Percentiles rank a stretch among this genome's conserved stretches.
These are phyloP conservation scores for Aegypius monachus DNA, from an alignment of 2,113 vertebrate genomes.

Conservation along the genomic window DNA sequence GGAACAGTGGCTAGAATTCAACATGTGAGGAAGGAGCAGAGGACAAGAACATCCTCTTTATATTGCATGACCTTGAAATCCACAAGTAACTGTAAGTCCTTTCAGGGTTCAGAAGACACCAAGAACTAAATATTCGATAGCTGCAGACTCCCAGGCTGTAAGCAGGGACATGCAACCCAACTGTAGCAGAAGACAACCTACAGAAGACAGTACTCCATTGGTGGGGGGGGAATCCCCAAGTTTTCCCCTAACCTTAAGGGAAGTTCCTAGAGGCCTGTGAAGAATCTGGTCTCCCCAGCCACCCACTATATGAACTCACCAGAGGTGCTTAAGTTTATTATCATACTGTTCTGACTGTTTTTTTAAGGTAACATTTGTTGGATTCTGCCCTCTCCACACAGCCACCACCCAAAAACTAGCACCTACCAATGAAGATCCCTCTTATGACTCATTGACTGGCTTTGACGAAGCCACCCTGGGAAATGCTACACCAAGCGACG, in stretches of 20 bases:
- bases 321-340: background rate
- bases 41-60: background rate
- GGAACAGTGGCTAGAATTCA: background rate
- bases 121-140: fast-evolving
- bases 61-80: background rate
- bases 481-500: background rate
- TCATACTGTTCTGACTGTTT: background rate
- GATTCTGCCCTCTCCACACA: background rate
- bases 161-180: background rate
- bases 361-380: background rate
- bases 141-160: background rate
- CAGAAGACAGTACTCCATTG: background rate
- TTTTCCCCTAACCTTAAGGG: background rate
- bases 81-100: background rate
- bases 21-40: background rate
- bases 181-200: background rate
- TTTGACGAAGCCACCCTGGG: background rate
- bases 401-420: background rate
- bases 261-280: background rate
- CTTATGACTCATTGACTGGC: background rate
- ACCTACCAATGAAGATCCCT: background rate
- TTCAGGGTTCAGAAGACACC: background rate
- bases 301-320: background rate
- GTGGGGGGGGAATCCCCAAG: fast-evolving
- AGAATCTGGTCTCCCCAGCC: background rate